These are phyloP conservation scores for Phortica variegata DNA, from an alignment of 1,140 invertebrate species.

Conservation along the genomic window DNA sequence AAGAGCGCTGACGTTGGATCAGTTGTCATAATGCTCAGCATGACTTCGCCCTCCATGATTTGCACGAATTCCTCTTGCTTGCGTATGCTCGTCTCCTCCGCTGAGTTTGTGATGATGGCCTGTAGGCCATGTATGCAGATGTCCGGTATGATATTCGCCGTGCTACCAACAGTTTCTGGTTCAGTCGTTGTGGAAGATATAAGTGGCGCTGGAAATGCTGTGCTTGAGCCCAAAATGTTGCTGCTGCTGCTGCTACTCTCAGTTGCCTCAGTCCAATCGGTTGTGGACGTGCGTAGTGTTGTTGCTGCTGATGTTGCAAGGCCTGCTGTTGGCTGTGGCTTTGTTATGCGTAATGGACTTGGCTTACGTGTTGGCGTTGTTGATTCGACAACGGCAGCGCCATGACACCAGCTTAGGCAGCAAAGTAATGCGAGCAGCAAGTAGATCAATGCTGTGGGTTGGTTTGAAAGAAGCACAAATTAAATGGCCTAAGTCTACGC, in stretches of 20 bases:
- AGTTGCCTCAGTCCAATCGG: no score
- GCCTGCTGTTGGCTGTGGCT: slow-evolving; percentile 30
- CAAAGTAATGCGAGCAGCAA: slow-evolving; percentile 18
- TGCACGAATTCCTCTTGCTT: slow-evolving; percentile 40
- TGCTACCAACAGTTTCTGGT: slow-evolving; percentile 4
- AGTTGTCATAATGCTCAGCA: slow-evolving; percentile 43
- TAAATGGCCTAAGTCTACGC: no score
- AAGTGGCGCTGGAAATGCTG: background rate
- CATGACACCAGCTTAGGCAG: slow-evolving; percentile 20
- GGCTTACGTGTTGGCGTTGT: slow-evolving; percentile 26
- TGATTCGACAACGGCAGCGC: background rate
- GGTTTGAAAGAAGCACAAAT: no score
- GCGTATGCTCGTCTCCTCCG: slow-evolving; percentile 25
- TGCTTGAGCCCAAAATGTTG: slow-evolving; percentile 15
- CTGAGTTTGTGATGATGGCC: slow-evolving; percentile 18
- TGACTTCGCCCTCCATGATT: slow-evolving; percentile 43
- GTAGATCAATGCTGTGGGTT: slow-evolving; percentile 18
- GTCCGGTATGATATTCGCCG: slow-evolving; percentile 22
- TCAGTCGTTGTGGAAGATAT: background rate
- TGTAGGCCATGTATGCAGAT: slow-evolving; percentile 45
- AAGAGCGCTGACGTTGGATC: slow-evolving; percentile 46
- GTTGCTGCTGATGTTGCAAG: background rate
- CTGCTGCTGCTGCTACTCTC: slow-evolving; percentile 10
- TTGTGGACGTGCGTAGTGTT: no score
- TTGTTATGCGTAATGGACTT: slow-evolving; percentile 32